Evolutionary conservation across 2,113 vertebrate species (phyloP).

Genomic region (Terrapene triunguis): DNA sequence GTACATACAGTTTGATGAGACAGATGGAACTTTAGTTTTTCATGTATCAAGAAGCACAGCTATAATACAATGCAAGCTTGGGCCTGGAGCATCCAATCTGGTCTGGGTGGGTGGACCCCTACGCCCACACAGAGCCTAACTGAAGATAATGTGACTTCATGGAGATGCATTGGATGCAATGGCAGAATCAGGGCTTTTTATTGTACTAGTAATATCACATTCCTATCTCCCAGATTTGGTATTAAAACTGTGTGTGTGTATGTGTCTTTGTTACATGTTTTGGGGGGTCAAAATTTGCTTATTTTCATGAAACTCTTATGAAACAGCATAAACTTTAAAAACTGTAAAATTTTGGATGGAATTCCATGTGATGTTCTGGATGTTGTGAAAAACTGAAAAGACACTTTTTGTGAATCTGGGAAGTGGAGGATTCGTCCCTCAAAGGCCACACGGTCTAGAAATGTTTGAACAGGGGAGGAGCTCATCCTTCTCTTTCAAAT

Average conservation of each 20-base stretch:
- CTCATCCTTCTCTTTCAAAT: no score
- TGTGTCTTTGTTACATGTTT: no score
- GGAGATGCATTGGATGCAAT: neutral
- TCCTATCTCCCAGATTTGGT: no score
- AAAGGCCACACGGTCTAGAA: no score
- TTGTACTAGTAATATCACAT: no score
- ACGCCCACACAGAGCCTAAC: neutral
- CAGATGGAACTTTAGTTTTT: fast-evolving
- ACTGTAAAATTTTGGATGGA: neutral
- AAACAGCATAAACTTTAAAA: neutral
- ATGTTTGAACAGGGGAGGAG: no score
- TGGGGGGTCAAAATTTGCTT: neutral
- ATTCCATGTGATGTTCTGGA: neutral
- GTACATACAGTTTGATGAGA: neutral
- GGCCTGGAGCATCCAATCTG: neutral
- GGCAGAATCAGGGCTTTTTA: neutral
- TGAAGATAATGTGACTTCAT: neutral
- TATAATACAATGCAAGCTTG: neutral
- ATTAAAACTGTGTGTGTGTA: no score
- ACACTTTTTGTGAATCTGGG: neutral
- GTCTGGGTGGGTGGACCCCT: neutral
- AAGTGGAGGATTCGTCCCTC: no score
- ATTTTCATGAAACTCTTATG: neutral
- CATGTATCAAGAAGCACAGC: neutral
- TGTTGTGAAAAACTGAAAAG: neutral